Evolutionary conservation across 1,140 invertebrate species (phyloP), one percentile per base, ranked within the genome.

Genomic region (Zaprionus capensis): DNA sequence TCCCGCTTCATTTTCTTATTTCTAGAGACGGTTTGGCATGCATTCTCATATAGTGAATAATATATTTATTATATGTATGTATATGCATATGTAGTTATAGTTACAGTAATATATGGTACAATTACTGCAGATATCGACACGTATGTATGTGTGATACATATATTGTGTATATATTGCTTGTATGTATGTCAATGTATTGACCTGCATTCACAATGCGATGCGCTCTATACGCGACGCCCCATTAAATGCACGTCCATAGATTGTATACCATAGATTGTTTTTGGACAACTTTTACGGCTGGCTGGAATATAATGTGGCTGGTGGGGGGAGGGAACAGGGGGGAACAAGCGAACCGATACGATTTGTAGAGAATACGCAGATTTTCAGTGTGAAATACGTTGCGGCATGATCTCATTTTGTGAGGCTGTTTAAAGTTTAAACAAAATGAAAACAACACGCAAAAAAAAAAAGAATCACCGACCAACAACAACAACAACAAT

Each of bases 341-440:
- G n/a, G n/a, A 17, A 24, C 11, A 22, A 51, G 12, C n/a, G 56
- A 14, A 44, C 11, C 15, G 38, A 41, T 41, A 4, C 38, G 38
- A 41, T 41, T 41, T 20, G 1, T 24, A 20, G 46, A 51, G 46
- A 51, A n/a, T 59, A 68, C 66, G 28, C 34, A 11, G 31, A 51
- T 49, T 59, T 71, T 41, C 57, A 28, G 63, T 26, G 44, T 11
- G 36, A 53, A 64, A 64, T 24, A 24, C 17, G 44, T 24, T 53
- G 56, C 6, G 56, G 56, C 14, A 62, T 76, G 73, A 76, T 76
- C 73, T 76, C 73, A 76, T 76, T 76, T 63, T 64, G 34, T 22
- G 31, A 24, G 49, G 14, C 73, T 44, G 68, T 66, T 76, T 72
- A 61, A 72, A 55, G 68, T 71, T 76, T 72, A 61, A 72, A 59